Conservation (phyloP, 53 echinoderm and acorn worm species). For the Antedon mediterranea region DNA sequence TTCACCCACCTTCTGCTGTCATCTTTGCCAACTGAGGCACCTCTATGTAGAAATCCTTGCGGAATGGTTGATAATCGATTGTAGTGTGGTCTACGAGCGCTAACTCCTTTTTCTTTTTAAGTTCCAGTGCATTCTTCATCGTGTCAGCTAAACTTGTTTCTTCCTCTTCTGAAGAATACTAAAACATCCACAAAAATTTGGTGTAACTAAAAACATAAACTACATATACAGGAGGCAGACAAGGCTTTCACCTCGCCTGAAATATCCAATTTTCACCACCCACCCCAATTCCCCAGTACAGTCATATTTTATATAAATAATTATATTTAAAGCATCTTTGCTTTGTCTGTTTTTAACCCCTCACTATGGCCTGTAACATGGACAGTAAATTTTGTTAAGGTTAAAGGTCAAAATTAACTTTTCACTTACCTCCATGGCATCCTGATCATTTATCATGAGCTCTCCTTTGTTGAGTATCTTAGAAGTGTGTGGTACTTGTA, state of each 20-base stretch:
- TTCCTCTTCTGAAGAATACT: slow-evolving; percentile 82
- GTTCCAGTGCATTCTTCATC: slow-evolving; percentile 57
- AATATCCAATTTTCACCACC: no score
- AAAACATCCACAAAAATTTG: not conserved
- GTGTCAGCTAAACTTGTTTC: slow-evolving; percentile 66
- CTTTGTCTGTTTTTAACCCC: no score
- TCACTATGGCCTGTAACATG: no score
- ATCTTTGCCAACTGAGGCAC: slow-evolving; percentile 83
- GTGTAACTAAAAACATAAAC: not conserved
- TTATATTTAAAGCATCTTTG: no score
- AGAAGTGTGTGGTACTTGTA: slow-evolving; percentile 8
- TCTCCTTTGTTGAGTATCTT: slow-evolving; percentile 52
- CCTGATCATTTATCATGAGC: slow-evolving; percentile 97
- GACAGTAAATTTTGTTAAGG: no score
- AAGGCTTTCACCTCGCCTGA: no score
- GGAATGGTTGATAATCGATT: slow-evolving; percentile 43
- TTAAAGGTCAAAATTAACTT: no score
- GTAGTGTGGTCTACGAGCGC: slow-evolving; percentile 55
- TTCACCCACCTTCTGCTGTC: slow-evolving; percentile 51
- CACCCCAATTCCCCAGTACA: no score
- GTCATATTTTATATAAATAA: no score
- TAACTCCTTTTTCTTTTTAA: slow-evolving; percentile 97
- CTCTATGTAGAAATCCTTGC: slow-evolving; percentile 85
- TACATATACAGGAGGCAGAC: no score
- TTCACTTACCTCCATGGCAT: slow-evolving; percentile 79